These are phyloP conservation scores for Nettapus auritus DNA, from an alignment of 2,113 vertebrate species.

Conservation along the genomic window DNA sequence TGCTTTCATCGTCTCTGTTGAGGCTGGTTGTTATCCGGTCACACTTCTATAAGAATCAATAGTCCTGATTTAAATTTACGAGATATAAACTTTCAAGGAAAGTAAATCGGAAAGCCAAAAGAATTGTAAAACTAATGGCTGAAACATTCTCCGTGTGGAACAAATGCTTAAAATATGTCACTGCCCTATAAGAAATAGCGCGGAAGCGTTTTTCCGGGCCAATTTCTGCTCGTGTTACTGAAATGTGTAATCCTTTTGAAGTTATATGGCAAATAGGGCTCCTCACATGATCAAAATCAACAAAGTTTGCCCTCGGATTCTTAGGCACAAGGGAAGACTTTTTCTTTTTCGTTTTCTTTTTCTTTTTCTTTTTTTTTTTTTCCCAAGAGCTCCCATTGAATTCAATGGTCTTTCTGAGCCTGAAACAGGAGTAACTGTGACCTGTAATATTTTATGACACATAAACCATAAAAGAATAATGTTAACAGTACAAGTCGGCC, in stretches of 20 bases:
- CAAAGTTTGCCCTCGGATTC: not conserved
- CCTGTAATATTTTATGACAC: constrained; percentile 41
- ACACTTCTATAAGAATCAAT: not conserved
- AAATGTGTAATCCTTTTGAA: not conserved
- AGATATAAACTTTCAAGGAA: not conserved
- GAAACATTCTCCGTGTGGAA: not conserved
- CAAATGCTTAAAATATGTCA: not conserved
- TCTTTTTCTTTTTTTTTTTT: not conserved
- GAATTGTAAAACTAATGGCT: not conserved
- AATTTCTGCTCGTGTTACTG: not conserved
- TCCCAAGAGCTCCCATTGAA: not conserved
- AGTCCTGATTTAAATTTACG: not conserved
- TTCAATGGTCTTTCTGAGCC: not conserved
- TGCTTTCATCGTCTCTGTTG: not conserved
- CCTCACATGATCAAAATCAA: not conserved
- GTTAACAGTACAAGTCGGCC: constrained; percentile 33
- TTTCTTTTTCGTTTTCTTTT: not conserved
- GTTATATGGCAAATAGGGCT: not conserved
- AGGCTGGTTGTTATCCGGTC: not conserved
- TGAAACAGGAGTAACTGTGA: constrained; percentile 40
- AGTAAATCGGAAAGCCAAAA: not conserved
- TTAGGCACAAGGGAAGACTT: not conserved
- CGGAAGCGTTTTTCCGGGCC: not conserved
- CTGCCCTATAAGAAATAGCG: not conserved
- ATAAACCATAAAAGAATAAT: constrained; percentile 45